These are phyloP conservation scores for Chaetodon trifasciatus DNA, from an alignment of 2,797 vertebrate species.

Conservation along the genomic window DNA sequence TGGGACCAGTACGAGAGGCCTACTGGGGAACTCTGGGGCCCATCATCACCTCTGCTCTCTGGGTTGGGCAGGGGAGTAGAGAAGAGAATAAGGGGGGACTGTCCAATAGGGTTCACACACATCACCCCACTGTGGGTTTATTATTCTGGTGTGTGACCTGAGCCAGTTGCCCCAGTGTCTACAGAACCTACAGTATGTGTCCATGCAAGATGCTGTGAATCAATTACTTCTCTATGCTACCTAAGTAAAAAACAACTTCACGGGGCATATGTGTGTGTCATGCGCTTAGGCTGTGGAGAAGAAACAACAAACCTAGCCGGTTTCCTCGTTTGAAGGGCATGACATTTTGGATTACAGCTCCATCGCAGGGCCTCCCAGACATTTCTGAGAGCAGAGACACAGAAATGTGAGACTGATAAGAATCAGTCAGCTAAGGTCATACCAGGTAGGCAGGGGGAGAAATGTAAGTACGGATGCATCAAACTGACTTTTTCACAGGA, in stretches of 20 bases:
- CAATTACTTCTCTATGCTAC: slow-evolving; percentile 66
- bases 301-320: slow-evolving; percentile 58
- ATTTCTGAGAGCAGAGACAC: slow-evolving; percentile 49
- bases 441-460: slow-evolving; percentile 46
- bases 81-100: slow-evolving; percentile 45
- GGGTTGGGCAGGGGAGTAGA: slow-evolving; percentile 40
- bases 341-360: slow-evolving; percentile 60
- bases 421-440: slow-evolving; percentile 67
- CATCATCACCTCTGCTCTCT: slow-evolving; percentile 76
- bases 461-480: neutral
- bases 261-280: slow-evolving; percentile 37
- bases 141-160: slow-evolving; percentile 72
- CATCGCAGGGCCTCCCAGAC: slow-evolving; percentile 46
- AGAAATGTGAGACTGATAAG: slow-evolving; percentile 71
- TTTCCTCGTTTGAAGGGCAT: slow-evolving; percentile 51
- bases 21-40: slow-evolving; percentile 69
- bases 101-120: slow-evolving; percentile 59
- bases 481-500: neutral
- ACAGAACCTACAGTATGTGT: slow-evolving; percentile 61
- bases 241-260: slow-evolving; percentile 43
- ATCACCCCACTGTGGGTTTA: slow-evolving; percentile 70
- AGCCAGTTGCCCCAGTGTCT: slow-evolving; percentile 44
- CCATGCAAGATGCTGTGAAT: slow-evolving; percentile 60
- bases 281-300: slow-evolving; percentile 37
- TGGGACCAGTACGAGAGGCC: slow-evolving; percentile 74